These are phyloP conservation scores for Trematocara nigrifrons DNA, from an alignment of 2,113 vertebrate genomes.

Conservation along the genomic window DNA sequence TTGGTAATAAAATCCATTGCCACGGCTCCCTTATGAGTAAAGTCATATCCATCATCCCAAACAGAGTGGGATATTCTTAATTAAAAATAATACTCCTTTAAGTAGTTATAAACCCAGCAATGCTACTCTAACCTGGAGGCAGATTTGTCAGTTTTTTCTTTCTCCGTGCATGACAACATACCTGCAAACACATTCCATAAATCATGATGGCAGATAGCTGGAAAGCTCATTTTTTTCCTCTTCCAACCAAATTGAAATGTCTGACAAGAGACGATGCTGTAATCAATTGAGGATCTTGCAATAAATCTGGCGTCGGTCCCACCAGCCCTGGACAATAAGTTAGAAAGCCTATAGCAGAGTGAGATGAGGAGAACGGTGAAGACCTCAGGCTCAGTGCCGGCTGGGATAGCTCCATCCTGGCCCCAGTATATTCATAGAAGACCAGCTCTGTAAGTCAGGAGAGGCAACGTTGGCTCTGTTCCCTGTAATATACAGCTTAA, in stretches of 20 bases:
- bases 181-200: background rate
- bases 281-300: constrained; percentile 31
- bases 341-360: background rate
- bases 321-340: constrained; percentile 51
- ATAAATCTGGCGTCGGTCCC: constrained; percentile 27
- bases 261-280: constrained; percentile 2
- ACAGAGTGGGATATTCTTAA: background rate
- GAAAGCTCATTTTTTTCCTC: background rate
- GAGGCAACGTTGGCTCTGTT: background rate
- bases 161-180: background rate
- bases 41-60: background rate
- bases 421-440: background rate
- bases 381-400: background rate
- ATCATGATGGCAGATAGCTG: background rate
- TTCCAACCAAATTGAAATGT: constrained; percentile 12
- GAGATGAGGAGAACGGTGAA: background rate
- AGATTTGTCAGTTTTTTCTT: background rate
- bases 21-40: background rate
- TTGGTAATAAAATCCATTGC: background rate
- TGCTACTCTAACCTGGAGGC: background rate
- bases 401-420: background rate
- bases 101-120: background rate
- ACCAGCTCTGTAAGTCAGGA: background rate
- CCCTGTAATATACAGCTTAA: background rate
- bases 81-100: background rate